These are phyloP conservation scores for Drosophila robusta DNA, from an alignment of 2,888 invertebrate species.

Conservation along the genomic window DNA sequence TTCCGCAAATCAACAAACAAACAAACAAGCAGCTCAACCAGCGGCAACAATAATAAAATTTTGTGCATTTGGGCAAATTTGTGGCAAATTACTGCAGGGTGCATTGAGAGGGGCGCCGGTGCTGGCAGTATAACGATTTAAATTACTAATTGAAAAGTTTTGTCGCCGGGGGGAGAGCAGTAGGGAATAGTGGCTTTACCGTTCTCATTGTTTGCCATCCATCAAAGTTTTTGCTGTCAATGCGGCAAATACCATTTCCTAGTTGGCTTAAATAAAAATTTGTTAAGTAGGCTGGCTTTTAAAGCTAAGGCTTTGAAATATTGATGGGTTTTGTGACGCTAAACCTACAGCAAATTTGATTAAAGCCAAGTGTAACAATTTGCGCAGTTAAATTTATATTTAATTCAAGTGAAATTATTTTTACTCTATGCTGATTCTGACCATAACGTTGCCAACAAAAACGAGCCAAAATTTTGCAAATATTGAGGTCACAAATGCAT, in stretches of 20 bases:
- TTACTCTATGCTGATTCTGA: slow-evolving; percentile 42
- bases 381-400: slow-evolving; percentile 8
- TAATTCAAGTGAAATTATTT: slow-evolving; percentile 27
- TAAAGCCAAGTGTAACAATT: slow-evolving; percentile 4
- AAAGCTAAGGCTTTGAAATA: background rate
- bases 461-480: slow-evolving; percentile 51
- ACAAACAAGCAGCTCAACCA: slow-evolving; percentile 17
- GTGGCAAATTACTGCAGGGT: slow-evolving; percentile 35
- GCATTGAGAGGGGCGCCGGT: background rate
- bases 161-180: slow-evolving; percentile 7
- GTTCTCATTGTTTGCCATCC: slow-evolving; percentile 37
- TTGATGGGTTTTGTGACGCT: background rate
- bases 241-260: slow-evolving; percentile 39
- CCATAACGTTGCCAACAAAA: slow-evolving; percentile 33
- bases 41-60: slow-evolving; percentile 30
- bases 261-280: slow-evolving; percentile 2
- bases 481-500: slow-evolving; percentile 70
- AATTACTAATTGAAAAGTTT: slow-evolving; percentile 71
- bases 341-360: background rate
- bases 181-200: background rate
- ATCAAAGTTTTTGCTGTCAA: slow-evolving; percentile 57
- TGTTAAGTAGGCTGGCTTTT: background rate
- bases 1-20: slow-evolving; percentile 63
- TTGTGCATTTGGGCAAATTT: slow-evolving; percentile 51
- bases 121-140: slow-evolving; percentile 51